phyloP scores from a whole-genome alignment of 2,888 invertebrate genomes.

The Mamestra brassicae region DNA sequence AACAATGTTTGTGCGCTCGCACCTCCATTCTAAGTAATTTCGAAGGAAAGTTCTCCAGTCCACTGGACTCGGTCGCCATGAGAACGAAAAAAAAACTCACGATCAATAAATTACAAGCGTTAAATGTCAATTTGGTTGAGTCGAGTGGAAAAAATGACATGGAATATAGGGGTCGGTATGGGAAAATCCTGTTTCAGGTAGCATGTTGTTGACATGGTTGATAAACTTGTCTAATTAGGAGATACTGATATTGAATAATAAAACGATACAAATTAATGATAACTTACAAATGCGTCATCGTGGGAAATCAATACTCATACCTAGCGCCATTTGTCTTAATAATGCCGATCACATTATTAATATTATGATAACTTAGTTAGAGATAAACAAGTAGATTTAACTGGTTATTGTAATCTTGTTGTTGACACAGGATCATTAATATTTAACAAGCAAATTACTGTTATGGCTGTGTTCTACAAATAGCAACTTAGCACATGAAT shows the following conservation, averaged over 20 bases:
- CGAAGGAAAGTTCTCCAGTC: too few relatives aligned
- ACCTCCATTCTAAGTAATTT: too few relatives aligned
- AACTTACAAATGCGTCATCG: neutral
- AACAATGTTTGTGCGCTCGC: neutral
- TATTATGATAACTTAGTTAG: slow-evolving; percentile 6
- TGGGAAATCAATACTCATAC: slow-evolving; percentile 12
- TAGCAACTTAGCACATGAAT: too few relatives aligned
- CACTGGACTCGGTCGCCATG: too few relatives aligned
- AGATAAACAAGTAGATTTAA: slow-evolving; percentile 49
- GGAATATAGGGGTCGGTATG: too few relatives aligned
- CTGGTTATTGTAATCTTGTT: slow-evolving; percentile 39
- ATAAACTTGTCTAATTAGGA: too few relatives aligned
- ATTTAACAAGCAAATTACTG: neutral
- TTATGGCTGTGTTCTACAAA: neutral
- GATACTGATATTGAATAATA: neutral
- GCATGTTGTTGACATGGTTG: neutral
- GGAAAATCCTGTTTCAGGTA: neutral
- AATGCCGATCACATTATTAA: slow-evolving; percentile 5
- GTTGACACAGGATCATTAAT: neutral
- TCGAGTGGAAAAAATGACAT: too few relatives aligned
- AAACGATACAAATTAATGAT: neutral
- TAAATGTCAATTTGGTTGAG: too few relatives aligned
- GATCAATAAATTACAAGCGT: too few relatives aligned
- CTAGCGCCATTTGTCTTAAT: slow-evolving; percentile 5
- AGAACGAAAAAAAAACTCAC: too few relatives aligned